Evolutionary conservation across 2,113 vertebrate genomes (phyloP).

Genomic region (Canis aureus): DNA sequence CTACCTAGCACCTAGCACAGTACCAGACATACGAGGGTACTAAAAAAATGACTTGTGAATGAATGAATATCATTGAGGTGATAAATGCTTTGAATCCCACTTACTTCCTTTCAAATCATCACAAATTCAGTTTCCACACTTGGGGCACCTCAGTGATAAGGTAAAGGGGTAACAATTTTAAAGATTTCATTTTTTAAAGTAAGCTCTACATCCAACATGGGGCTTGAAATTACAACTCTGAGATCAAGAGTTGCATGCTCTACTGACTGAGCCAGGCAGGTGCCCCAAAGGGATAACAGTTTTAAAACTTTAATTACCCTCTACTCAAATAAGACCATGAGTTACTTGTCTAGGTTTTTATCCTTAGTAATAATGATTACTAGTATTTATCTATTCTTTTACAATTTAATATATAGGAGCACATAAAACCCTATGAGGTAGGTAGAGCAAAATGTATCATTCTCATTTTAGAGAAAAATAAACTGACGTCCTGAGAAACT

Average conservation of each 20-base stretch:
- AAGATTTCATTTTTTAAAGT: not conserved
- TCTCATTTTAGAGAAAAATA: not conserved
- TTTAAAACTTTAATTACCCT: not conserved
- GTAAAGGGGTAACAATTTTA: not conserved
- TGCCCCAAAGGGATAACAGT: not conserved
- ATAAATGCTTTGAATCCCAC: not conserved
- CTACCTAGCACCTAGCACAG: fast-evolving
- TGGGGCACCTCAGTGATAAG: not conserved
- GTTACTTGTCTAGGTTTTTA: not conserved
- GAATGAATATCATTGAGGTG: not conserved
- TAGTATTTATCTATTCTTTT: not conserved
- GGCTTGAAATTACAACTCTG: not conserved
- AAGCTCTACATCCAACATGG: not conserved
- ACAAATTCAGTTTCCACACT: not conserved
- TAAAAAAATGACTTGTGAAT: not conserved
- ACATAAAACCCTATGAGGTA: not conserved
- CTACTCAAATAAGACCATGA: not conserved
- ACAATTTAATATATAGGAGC: not conserved
- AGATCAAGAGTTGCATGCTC: not conserved
- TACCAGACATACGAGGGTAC: not conserved
- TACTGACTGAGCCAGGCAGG: not conserved
- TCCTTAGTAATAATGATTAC: not conserved
- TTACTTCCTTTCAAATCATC: not conserved
- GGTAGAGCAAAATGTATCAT: not conserved
- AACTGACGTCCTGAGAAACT: not conserved